These are phyloP conservation scores for Amiota mariae DNA, from an alignment of 2,888 invertebrate species.

Conservation along the genomic window DNA sequence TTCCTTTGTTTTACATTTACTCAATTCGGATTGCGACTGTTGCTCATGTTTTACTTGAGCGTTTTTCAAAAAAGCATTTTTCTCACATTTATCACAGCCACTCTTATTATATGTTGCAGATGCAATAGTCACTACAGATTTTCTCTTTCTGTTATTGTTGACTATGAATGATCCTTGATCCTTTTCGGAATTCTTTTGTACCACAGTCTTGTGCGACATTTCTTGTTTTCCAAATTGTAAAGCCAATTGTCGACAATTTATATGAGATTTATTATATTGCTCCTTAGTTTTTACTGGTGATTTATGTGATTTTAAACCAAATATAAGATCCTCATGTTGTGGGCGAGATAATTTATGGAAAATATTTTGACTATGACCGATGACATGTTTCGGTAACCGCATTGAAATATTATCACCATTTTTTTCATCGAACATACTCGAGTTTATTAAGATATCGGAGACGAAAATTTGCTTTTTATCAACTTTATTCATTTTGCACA, in stretches of 20 bases:
- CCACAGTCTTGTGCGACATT: not conserved
- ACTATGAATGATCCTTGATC: not conserved
- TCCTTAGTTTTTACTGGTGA: not conserved
- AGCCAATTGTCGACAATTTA: not conserved
- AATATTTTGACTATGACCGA: constrained; percentile 47
- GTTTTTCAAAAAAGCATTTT: not conserved
- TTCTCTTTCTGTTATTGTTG: not conserved
- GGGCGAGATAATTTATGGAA: constrained; percentile 45
- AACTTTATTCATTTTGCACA: constrained; percentile 58
- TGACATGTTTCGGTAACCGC: constrained; percentile 39
- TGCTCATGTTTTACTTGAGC: not conserved
- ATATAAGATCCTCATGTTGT: constrained; percentile 30
- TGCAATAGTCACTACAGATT: not conserved
- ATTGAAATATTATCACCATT: constrained; percentile 42
- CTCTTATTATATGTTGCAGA: not conserved
- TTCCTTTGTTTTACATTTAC: not conserved
- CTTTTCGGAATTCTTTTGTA: not conserved
- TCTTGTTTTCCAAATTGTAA: not conserved
- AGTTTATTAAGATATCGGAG: constrained; percentile 57
- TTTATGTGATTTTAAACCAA: not conserved
- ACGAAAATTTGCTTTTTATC: constrained; percentile 58
- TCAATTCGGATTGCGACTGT: not conserved
- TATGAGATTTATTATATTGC: not conserved
- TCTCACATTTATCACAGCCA: not conserved
- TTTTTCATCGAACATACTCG: constrained; percentile 54